Evolutionary conservation across 2,797 vertebrate genomes (phyloP), one percentile per base, ranked within the genome.

Genomic region (Siniperca scherzeri): DNA sequence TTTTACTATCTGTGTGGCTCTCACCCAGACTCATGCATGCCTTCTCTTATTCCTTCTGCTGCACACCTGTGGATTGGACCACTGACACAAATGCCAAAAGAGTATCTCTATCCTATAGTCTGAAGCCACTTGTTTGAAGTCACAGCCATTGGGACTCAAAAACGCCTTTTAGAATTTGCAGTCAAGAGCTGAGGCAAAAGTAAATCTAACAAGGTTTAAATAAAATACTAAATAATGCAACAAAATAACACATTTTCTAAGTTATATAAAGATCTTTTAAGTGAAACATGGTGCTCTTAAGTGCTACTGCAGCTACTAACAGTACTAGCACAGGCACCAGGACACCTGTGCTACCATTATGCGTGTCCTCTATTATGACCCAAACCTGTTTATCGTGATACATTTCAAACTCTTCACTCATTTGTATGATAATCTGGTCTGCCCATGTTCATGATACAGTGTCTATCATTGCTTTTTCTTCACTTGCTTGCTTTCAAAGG

Each of bases 11-110:
- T 83, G 72, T 87, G 87, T 92, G 88, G 81, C 88, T 87, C 46
- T 84, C 80, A 80, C 77, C 86, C 87, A 82, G 77, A 92, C 70
- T 90, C 82, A 86, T 93, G 93, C 94, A 95, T 94, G 93, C 88
- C 89, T 91, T 90, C 44, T 91, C 70, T 80, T 81, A 53, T 44
- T 84, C 74, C 85, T 82, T 77, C 82, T 57, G 76, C 85, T 88
- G 81, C 80, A 90, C 87, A 86, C 60, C 62, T 81, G 77, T 83
- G 81, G 78, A 80, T 82, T 46, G 70, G 75, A 78, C 77, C 83
- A 86, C 80, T 60, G 72, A 88, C 65, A 73, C 72, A 89, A 79
- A 83, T 67, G 83, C 85, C 83, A 84, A 91, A 79, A 53, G 44
- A 67, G 36, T 70, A 64, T 46, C 67, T 60, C 27, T 60, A 16